These are phyloP conservation scores for Paratrypauchen microcephalus DNA, from an alignment of 2,797 vertebrate species.

Conservation along the genomic window DNA sequence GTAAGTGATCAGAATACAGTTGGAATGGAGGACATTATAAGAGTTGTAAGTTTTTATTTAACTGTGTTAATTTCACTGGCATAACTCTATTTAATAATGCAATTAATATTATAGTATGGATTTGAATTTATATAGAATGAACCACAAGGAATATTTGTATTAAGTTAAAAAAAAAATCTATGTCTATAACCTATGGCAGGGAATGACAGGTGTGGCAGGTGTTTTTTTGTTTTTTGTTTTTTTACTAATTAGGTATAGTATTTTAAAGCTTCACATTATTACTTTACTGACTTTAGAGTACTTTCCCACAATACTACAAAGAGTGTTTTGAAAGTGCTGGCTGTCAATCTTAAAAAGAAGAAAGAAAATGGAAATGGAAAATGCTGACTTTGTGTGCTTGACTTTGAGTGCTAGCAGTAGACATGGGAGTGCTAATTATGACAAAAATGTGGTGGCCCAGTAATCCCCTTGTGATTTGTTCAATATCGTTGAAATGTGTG, in stretches of 20 bases:
- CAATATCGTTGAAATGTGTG: slow-evolving; percentile 29
- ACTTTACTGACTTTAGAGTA: background rate
- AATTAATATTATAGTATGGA: background rate
- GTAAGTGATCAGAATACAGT: slow-evolving; percentile 45
- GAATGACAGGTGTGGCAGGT: background rate
- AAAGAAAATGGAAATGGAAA: slow-evolving; percentile 64
- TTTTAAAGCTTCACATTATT: background rate
- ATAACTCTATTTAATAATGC: background rate
- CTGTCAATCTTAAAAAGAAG: slow-evolving; percentile 26
- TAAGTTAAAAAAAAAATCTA: no score
- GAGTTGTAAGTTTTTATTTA: background rate
- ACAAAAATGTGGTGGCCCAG: slow-evolving; percentile 15
- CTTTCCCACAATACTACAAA: slow-evolving; percentile 12
- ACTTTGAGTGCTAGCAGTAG: slow-evolving; percentile 32
- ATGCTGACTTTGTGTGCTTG: slow-evolving; percentile 61
- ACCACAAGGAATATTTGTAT: no score
- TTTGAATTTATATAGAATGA: background rate
- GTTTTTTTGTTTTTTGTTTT: no score
- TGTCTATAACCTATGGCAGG: no score
- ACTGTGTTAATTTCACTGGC: background rate
- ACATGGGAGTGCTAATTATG: slow-evolving; percentile 47
- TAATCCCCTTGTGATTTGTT: slow-evolving; percentile 34
- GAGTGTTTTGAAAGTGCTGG: slow-evolving; percentile 34
- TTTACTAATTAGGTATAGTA: background rate
- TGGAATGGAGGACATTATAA: background rate